Conservation (phyloP, 2,113 vertebrate species). For the Mustela nigripes region DNA sequence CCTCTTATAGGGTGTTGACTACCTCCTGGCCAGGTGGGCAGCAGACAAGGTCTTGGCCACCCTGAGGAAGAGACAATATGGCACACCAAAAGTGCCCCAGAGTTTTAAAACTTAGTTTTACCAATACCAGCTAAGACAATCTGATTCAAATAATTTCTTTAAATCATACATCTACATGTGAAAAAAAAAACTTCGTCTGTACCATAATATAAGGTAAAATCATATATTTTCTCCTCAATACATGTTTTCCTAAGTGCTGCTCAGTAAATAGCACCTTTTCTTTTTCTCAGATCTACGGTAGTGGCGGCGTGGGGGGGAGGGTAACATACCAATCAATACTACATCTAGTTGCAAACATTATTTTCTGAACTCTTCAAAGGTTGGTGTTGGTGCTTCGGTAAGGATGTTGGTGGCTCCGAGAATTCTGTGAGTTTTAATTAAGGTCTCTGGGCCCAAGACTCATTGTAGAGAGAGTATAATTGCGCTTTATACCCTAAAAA, state of each 20-base stretch:
- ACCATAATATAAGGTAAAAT: background rate
- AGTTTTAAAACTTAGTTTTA: constrained; percentile 1
- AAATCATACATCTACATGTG: background rate
- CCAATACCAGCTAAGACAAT: background rate
- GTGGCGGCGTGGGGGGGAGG: rapidly evolving
- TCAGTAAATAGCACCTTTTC: background rate
- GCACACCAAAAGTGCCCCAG: background rate
- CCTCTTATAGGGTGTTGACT: background rate
- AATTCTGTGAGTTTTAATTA: background rate
- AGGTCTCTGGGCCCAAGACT: background rate
- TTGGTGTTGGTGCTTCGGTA: background rate
- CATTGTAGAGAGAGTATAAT: background rate
- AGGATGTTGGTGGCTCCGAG: background rate
- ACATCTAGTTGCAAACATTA: background rate
- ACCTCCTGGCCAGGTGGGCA: background rate
- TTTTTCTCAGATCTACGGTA: background rate
- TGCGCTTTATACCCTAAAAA: background rate
- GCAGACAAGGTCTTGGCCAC: background rate
- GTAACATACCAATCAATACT: background rate
- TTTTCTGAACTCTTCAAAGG: constrained; percentile 3
- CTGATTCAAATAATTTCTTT: background rate
- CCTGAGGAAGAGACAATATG: background rate
- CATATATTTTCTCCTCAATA: background rate
- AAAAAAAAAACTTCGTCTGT: constrained; percentile 17
- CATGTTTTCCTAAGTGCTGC: background rate